These are phyloP conservation scores for Nautilus pompilius DNA, from an alignment of 1,140 invertebrate species.

Conservation along the genomic window DNA sequence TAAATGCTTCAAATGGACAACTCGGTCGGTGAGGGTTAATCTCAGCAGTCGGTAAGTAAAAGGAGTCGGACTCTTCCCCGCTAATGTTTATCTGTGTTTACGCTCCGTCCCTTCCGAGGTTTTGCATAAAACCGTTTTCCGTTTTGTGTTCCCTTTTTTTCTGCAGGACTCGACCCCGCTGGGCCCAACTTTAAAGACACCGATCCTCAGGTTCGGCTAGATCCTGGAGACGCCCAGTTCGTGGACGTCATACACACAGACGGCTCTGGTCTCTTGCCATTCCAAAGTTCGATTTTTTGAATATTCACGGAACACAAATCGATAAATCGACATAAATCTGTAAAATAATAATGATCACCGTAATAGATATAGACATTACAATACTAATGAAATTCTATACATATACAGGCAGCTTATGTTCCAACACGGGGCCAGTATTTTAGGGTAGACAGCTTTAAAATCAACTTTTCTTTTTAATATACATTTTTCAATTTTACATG, in stretches of 20 bases:
- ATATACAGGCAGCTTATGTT: background rate
- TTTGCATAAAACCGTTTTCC: too few relatives aligned
- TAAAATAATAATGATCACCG: background rate
- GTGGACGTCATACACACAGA: constrained; percentile 97
- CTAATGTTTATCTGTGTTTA: too few relatives aligned
- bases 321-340: background rate
- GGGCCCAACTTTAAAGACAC: constrained; percentile 65
- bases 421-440: background rate
- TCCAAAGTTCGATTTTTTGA: constrained; percentile 19
- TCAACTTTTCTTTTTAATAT: background rate
- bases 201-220: constrained; percentile 51
- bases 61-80: too few relatives aligned
- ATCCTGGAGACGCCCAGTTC: constrained; percentile 73
- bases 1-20: too few relatives aligned
- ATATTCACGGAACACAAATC: background rate
- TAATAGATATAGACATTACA: background rate
- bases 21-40: too few relatives aligned
- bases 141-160: too few relatives aligned
- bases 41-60: too few relatives aligned
- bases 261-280: constrained; percentile 63
- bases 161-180: constrained; percentile 67
- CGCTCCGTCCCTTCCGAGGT: too few relatives aligned
- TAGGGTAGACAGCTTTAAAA: background rate
- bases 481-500: background rate
- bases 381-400: background rate